Base-by-base conservation (phyloP, 2,888 invertebrate species). In the Brachypalpus laphriformis region DNA sequence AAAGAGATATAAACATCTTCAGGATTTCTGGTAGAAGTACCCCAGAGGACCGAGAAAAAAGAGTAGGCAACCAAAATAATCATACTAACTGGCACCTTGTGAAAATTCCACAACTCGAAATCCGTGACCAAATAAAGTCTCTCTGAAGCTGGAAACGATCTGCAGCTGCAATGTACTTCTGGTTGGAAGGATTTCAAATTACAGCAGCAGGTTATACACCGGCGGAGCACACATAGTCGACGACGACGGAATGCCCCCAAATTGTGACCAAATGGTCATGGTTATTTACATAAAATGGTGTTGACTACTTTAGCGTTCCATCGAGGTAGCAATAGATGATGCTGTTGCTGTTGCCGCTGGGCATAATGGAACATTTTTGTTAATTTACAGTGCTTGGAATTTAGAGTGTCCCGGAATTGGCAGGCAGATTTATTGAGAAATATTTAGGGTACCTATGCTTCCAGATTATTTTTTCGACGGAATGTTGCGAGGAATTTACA, bases 1-100 rank as follows among this genome's bases (percentile, higher is more conserved):
- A 57, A 57, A 31, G 54, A 74, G 51, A 76, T 49, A 66, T 47
- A 57, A 59, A 70, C 54, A 63, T 70, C 68, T 81, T 57, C 11
- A 59, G 22, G 22, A 76, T 57, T 45, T 75, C 75, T 45, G 31
- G 37, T 16, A 51, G 47, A 54, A 6, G 37, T 68, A 57, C 63
- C 49, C 31, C 31, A 2, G 42, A 66, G 49, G 47, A 77, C 49
- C 51, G 34, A 9, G 22, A 56, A 63, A 42, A 45, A 56, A 20
- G 20, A 49, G 40, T 49, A 42, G 18, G 18, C 49, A 83, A 81
- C 75, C 66, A 61, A 81, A 63, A 85, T 80, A 85, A 85, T 85
- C 70, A 85, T 76, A 85, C 81, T 85, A 85, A 85, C 85, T 85
- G 85, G 85, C 85, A 85, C 85, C 81, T 85, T 85, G 81, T 85